phyloP scores from a whole-genome alignment of 53 echinoderm and acorn worm genomes.

The Holothuria leucospilota region DNA sequence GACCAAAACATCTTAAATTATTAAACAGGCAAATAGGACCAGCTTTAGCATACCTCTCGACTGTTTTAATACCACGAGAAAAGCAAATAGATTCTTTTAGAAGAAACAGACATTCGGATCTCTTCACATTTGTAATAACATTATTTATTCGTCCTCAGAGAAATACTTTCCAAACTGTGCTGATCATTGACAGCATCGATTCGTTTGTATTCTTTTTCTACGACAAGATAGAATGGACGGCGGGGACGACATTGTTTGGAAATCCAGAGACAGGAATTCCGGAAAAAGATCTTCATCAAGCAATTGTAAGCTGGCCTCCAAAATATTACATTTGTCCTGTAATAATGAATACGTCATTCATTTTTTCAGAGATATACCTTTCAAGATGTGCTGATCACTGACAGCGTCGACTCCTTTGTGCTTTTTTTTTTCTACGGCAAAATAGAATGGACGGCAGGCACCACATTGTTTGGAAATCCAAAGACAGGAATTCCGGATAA shows the following conservation, averaged over 20 bases:
- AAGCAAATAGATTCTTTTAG: no score
- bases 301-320: not conserved
- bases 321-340: no score
- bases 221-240: constrained; percentile 56
- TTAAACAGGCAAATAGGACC: no score
- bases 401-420: constrained; percentile 66
- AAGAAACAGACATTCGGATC: no score
- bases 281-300: not conserved
- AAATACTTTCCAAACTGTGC: constrained; percentile 83
- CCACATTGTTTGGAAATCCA: not conserved
- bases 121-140: no score
- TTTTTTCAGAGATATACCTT: constrained; percentile 74
- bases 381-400: constrained; percentile 74
- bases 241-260: not conserved
- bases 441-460: constrained; percentile 53
- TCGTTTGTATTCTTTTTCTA: constrained; percentile 77
- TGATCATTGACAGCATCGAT: constrained; percentile 57
- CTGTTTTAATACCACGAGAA: no score
- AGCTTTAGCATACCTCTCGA: no score
- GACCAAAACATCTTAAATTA: no score
- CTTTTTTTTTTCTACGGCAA: constrained; percentile 63
- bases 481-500: constrained; percentile 18
- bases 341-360: no score
- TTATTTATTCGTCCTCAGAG: constrained; percentile 37
- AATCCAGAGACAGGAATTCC: constrained; percentile 24